Evolutionary conservation across 2,113 vertebrate genomes (phyloP), one percentile per base, ranked within the genome.

Genomic region (Eudyptes chrysolophus): DNA sequence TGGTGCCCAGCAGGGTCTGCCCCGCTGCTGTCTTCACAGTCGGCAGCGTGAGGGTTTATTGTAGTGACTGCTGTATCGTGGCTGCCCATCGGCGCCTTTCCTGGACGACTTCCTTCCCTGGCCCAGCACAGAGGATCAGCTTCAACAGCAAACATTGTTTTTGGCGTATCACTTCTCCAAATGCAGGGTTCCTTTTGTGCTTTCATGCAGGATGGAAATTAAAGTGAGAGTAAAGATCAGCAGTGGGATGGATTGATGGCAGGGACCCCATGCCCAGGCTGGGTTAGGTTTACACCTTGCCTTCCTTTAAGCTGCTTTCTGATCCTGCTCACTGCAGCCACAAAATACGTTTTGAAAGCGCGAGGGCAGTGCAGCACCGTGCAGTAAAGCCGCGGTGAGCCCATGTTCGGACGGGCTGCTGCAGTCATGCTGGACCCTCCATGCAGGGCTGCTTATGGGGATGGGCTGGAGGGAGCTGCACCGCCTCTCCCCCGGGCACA

Each of bases 351-450:
- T 36, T 36, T 16, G 26, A 26, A n/a, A 19, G 44, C 2, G 1
- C 5, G 6, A 58, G 62, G 51, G 36, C 42, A 42, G 62, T 3
- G 1, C 21, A 11, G 42, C n/a, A 17, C 8, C 4, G 1, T 1
- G 42, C 2, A 4, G 44, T 6, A 29, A 38, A 38, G 44, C 75
- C 2, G 4, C 5, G 2, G n/a, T 9, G 44, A 70, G 65, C 54
- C 54, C 44, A 1, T 3, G 1, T 32, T 9, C 3, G 18, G 57
- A 24, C 2, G 4, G n/a, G 46, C 20, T 9, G n/a, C 57, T 25
- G 44, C 12, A 5, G 57, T 38, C 15, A 2, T 10, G 5, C 16
- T 8, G 13, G 30, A 26, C 40, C n/a, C 15, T 3, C 57, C 5
- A 1, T 3, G 8, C 44, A 18, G 44, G 57, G 57, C 75, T 38